Base-by-base conservation (phyloP, 30 jellyfish, hydroid and myxozoan genomes). In the Pelagia noctiluca region DNA sequence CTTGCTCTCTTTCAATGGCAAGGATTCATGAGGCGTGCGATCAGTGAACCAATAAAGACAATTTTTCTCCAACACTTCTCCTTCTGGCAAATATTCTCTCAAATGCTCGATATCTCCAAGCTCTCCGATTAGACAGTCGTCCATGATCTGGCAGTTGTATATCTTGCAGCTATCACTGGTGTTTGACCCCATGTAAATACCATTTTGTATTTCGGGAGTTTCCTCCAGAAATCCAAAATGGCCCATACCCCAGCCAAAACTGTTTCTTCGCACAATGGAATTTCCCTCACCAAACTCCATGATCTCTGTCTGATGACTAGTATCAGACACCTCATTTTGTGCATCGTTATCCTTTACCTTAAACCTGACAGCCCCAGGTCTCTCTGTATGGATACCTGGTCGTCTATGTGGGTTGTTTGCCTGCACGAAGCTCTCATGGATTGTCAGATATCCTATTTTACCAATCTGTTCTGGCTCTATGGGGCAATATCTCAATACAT, bases 21-120 rank as follows among this genome's bases (percentile, higher is more conserved):
- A 54, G 1, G 97, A 88, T 72, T 80, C 97, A 64, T 88, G 97
- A 5, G 97, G 97, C 32, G 97, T 88, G 13, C 97, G 82, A 70
- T 88, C 94, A 16, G 97, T 88, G 35, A 88, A 47, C 97, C 97
- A 88, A 53, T 88, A 88, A 13, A 88, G 19, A 28, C 32, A 60
- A 49, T 88, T 88, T 70, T 32, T 31, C 11, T 73, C 46, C 97
- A 88, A 72, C 13, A 57, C n/a, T 62, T 79, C 85, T 48, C 76
- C 67, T n/a, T 71, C 84, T 38, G 97, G 97, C 7, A 88, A 50
- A 47, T 78, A 73, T 2, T 76, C 82, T 57, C 97, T 69, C 16
- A 88, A 72, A 76, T 88, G 93, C 50, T 88, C 97, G 22, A 88
- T 50, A 35, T 88, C 85, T 29, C 97, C 97, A 18, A 54, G 83